A percentile compares a stretch with the other conserved stretches of the same genome.
These are phyloP conservation scores for Papilio elwesi DNA, from an alignment of 2,888 invertebrate species.

Conservation along the genomic window DNA sequence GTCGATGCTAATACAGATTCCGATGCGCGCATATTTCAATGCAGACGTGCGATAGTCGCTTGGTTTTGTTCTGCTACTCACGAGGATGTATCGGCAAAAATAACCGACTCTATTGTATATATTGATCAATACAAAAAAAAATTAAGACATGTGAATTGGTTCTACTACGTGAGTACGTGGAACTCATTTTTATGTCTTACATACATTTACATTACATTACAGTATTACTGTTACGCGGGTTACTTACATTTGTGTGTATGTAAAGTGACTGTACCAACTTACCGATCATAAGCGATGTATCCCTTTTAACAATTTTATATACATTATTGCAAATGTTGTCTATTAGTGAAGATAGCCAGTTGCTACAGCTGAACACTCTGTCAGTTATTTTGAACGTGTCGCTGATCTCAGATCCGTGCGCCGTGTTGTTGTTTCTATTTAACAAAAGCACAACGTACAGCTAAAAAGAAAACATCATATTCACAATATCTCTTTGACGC, in stretches of 20 bases:
- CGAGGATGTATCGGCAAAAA: no score
- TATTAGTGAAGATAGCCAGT: slow-evolving; percentile 66
- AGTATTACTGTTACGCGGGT: neutral
- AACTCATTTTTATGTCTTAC: no score
- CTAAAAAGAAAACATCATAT: slow-evolving; percentile 55
- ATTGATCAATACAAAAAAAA: no score
- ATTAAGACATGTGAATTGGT: no score
- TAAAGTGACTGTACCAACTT: slow-evolving; percentile 42
- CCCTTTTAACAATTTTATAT: slow-evolving; percentile 72
- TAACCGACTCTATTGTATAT: no score
- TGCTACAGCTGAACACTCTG: slow-evolving; percentile 65
- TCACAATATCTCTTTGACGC: slow-evolving; percentile 10
- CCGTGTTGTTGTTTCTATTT: slow-evolving; percentile 49
- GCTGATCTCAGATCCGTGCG: slow-evolving; percentile 48
- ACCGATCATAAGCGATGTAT: slow-evolving; percentile 72
- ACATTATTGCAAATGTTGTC: slow-evolving; percentile 68
- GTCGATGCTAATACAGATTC: no score
- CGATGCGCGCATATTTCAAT: no score
- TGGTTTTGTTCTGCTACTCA: no score
- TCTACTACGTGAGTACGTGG: no score
- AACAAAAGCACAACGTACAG: slow-evolving; percentile 60
- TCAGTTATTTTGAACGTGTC: slow-evolving; percentile 65
- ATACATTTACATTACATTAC: no score
- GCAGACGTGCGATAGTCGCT: no score
- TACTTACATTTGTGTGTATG: neutral